Percentiles rank a stretch among this genome's conserved stretches.
Conservation (phyloP, 2,888 invertebrate species). For the Pilophorus perplexus region DNA sequence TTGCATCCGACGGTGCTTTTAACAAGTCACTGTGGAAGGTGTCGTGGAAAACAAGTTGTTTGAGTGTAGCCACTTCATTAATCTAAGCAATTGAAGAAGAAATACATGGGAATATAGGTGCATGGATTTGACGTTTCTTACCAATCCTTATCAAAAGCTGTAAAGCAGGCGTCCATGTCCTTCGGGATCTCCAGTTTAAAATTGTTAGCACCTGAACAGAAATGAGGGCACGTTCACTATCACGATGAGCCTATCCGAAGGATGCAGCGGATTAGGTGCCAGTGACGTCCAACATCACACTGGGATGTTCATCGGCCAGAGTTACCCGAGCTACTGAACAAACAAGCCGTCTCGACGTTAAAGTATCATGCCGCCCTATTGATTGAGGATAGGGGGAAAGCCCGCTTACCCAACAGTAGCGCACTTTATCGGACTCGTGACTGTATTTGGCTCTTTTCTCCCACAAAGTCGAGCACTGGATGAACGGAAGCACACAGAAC, state of each 20-base stretch:
- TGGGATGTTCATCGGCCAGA: not conserved
- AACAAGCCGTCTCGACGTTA: not conserved
- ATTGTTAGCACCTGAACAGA: not conserved
- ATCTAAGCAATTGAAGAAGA: not conserved
- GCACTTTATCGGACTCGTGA: not conserved
- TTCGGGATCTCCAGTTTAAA: conserved; percentile 30
- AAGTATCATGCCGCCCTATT: not conserved
- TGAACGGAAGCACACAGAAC: not conserved
- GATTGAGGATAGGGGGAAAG: conserved; percentile 5
- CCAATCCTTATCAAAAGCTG: conserved; percentile 87
- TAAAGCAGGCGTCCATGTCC: conserved; percentile 84
- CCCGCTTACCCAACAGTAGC: conserved; percentile 9
- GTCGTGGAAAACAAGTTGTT: no score
- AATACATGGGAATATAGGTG: not conserved
- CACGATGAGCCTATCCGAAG: not conserved
- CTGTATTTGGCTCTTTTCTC: not conserved
- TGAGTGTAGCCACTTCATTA: not conserved
- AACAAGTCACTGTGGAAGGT: no score
- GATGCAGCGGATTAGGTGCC: not conserved
- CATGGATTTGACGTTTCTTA: conserved; percentile 54
- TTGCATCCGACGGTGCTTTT: no score
- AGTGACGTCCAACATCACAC: not conserved
- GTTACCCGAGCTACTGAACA: conserved; percentile 16
- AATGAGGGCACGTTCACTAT: not conserved
- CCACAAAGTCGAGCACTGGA: not conserved